A percentile compares a stretch with the other conserved stretches of the same genome.
These are phyloP conservation scores for Myopa testacea DNA, from an alignment of 2,888 invertebrate species.

Conservation along the genomic window DNA sequence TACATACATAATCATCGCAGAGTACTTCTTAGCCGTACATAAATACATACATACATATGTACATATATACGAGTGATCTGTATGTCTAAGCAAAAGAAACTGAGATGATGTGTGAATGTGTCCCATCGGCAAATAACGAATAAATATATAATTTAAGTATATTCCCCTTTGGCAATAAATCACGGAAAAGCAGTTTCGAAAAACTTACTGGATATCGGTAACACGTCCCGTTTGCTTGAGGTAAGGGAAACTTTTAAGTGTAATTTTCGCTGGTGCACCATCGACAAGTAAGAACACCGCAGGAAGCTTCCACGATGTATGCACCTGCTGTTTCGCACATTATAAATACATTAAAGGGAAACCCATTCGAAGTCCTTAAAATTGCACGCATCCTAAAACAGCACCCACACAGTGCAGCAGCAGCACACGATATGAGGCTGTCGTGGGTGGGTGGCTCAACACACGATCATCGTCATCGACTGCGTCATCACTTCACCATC, in stretches of 20 bases:
- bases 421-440: too few relatives aligned
- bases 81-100: too few relatives aligned
- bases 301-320: not conserved
- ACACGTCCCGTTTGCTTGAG: not conserved
- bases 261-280: not conserved
- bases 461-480: not conserved
- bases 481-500: conserved; percentile 1
- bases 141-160: too few relatives aligned
- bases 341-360: conserved; percentile 30
- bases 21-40: too few relatives aligned
- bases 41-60: too few relatives aligned
- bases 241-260: not conserved
- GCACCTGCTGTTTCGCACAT: conserved; percentile 24
- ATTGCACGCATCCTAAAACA: conserved; percentile 11
- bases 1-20: too few relatives aligned
- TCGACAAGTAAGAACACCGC: not conserved
- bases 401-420: too few relatives aligned
- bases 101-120: too few relatives aligned
- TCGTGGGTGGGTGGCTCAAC: not conserved
- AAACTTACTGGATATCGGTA: not conserved
- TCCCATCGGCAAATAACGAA: too few relatives aligned
- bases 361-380: conserved; percentile 6
- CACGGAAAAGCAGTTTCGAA: too few relatives aligned
- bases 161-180: too few relatives aligned
- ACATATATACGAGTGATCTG: too few relatives aligned